Percentiles rank a stretch among this genome's conserved stretches.
Conservation (phyloP, 2,113 vertebrate genomes). For the Galeopterus variegatus region DNA sequence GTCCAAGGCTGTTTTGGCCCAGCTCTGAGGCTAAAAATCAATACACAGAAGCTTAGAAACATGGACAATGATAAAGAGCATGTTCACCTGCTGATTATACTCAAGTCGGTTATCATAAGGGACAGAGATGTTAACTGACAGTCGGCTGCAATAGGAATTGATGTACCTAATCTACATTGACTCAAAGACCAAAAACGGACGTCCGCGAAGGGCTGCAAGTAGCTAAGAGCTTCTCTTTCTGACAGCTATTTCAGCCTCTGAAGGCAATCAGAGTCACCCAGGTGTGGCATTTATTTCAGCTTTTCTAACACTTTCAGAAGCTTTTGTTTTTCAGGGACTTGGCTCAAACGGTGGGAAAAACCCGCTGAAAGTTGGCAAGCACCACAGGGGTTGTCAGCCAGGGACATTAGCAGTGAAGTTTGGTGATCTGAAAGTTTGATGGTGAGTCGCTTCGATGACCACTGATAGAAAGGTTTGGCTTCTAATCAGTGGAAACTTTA, state of each 20-base stretch:
- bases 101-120: constrained; percentile 71
- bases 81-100: constrained; percentile 67
- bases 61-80: constrained; percentile 64
- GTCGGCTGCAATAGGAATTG: constrained; percentile 43
- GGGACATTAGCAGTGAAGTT: background rate
- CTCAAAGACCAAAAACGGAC: constrained; percentile 67
- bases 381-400: background rate
- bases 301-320: constrained; percentile 54
- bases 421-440: background rate
- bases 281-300: constrained; percentile 22
- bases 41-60: constrained; percentile 67
- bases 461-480: background rate
- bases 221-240: constrained; percentile 37
- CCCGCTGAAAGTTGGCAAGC: background rate
- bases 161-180: constrained; percentile 65
- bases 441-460: background rate
- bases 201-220: background rate
- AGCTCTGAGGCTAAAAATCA: constrained; percentile 70
- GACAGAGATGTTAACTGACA: constrained; percentile 63
- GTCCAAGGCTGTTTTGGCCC: constrained; percentile 56
- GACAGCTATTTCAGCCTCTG: background rate
- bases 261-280: constrained; percentile 58
- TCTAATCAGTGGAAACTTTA: constrained; percentile 40
- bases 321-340: constrained; percentile 3
- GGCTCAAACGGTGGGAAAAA: background rate